A percentile compares a stretch with the other conserved stretches of the same genome.
phyloP scores from a whole-genome alignment of 37 sponge, comb jelly and placozoan genomes.

The Bolinopsis microptera region DNA sequence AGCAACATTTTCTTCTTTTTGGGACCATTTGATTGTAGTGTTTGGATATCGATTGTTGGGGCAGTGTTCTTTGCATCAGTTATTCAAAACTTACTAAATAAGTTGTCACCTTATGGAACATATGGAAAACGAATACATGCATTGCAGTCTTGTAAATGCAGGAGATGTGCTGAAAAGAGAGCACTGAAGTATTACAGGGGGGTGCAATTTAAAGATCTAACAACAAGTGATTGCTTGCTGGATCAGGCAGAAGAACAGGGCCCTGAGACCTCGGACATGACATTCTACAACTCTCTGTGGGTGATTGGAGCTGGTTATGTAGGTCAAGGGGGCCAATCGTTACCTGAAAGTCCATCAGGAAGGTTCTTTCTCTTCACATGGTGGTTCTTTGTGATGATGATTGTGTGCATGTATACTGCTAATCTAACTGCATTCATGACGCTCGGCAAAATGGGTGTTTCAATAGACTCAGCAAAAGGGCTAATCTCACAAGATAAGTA shows the following conservation, averaged over 20 bases:
- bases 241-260: not conserved
- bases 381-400: slow-evolving; percentile 48
- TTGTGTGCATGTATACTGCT: not conserved
- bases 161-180: not conserved
- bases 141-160: not conserved
- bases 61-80: not conserved
- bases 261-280: not conserved
- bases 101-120: not conserved
- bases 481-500: not conserved
- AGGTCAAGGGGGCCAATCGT: not conserved
- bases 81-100: not conserved
- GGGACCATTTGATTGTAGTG: not conserved
- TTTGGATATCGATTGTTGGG: not conserved
- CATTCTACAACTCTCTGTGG: not conserved
- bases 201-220: not conserved
- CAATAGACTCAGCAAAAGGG: not conserved
- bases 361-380: slow-evolving; percentile 5
- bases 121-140: slow-evolving; percentile 10
- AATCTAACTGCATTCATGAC: slow-evolving; percentile 8
- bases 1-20: not conserved
- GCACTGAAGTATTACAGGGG: not conserved
- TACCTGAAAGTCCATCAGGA: not conserved
- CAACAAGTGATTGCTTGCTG: not conserved
- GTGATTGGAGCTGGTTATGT: not conserved
- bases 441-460: not conserved